Conservation (phyloP, 2,797 vertebrate species). For the Ibycter americanus region DNA sequence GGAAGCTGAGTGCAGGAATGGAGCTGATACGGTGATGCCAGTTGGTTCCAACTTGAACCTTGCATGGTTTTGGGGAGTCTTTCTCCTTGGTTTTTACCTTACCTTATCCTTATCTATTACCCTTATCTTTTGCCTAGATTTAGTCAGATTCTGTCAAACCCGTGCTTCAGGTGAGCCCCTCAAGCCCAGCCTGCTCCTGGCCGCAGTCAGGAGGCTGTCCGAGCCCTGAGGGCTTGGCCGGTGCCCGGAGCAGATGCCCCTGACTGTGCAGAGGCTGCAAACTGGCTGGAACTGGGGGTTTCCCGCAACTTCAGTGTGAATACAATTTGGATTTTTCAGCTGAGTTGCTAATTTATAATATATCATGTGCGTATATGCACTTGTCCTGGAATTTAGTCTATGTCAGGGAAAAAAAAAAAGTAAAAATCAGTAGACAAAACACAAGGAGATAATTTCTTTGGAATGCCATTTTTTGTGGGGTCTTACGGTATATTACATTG, state of each 20-base stretch:
- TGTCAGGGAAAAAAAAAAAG: too few species aligned
- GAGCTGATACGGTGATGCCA: neutral
- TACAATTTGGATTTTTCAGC: neutral
- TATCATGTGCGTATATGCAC: rapidly evolving
- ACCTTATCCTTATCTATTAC: neutral
- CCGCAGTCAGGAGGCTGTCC: neutral
- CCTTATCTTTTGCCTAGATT: neutral
- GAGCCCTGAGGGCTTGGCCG: neutral
- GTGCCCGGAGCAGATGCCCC: neutral
- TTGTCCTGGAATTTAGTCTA: neutral
- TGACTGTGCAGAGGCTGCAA: neutral
- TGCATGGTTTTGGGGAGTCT: rapidly evolving
- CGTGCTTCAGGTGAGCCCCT: rapidly evolving
- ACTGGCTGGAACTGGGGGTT: neutral
- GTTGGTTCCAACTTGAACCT: neutral
- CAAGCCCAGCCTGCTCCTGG: rapidly evolving
- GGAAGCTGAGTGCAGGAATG: neutral
- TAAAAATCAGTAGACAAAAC: neutral
- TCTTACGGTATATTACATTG: neutral
- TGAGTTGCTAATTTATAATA: neutral
- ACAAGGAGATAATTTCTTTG: neutral
- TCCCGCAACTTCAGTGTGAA: neutral
- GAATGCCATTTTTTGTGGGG: rapidly evolving
- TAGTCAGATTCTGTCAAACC: neutral
- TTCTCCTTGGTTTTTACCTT: neutral